Percentiles rank a stretch among this genome's conserved stretches.
phyloP scores from a whole-genome alignment of 2,113 vertebrate genomes.

The Spea bombifrons region DNA sequence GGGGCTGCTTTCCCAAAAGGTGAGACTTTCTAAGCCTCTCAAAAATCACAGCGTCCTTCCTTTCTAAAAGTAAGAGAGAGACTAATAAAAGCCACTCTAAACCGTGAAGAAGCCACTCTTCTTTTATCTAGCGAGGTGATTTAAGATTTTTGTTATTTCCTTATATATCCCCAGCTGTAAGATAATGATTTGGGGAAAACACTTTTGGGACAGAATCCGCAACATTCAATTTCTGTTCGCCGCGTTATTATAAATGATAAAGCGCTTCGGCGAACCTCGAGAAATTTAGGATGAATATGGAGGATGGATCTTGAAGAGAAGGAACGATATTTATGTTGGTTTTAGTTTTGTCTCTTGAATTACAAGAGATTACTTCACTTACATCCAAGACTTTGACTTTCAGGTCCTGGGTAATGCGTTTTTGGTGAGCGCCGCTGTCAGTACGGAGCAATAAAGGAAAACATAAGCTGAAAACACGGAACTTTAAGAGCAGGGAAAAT shows the following conservation, averaged over 20 bases:
- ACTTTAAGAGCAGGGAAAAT: conserved; percentile 7
- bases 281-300: neutral
- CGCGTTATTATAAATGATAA: conserved; percentile 26
- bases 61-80: no score
- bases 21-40: no score
- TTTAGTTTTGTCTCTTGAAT: neutral
- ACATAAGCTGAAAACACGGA: neutral
- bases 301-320: neutral
- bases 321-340: neutral
- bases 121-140: no score
- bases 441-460: neutral
- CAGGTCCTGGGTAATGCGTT: neutral
- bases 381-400: conserved; percentile 10
- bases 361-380: neutral
- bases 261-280: conserved; percentile 1
- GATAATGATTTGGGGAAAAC: neutral
- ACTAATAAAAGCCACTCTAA: no score
- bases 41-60: no score
- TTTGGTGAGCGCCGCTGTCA: conserved; percentile 3
- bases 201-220: neutral
- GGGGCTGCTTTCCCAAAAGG: no score
- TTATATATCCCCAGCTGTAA: neutral
- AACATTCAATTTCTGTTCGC: neutral
- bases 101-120: no score
- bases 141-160: neutral